Conservation (phyloP, 2,888 invertebrate genomes). For the Tridacna crocea region DNA sequence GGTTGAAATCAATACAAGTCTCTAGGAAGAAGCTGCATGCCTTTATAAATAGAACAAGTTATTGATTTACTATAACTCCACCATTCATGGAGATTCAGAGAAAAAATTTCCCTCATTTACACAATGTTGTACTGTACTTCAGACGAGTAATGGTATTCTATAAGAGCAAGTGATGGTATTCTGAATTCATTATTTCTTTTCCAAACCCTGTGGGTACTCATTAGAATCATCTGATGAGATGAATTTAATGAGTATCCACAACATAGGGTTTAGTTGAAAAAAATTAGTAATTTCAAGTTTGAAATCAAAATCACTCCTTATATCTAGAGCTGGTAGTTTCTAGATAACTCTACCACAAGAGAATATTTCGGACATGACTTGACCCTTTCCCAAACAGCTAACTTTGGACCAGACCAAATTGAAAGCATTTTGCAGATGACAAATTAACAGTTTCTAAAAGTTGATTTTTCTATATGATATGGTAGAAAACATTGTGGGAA, state of each 20-base stretch:
- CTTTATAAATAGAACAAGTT: constrained; percentile 16
- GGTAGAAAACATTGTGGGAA: not conserved
- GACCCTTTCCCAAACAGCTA: no score
- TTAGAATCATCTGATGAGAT: not conserved
- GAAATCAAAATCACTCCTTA: no score
- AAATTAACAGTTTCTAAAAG: no score
- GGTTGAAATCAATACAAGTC: constrained; percentile 26
- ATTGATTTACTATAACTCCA: constrained; percentile 23
- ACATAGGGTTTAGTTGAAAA: not conserved
- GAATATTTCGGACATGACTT: no score
- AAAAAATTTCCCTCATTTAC: not conserved
- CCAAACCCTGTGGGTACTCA: not conserved
- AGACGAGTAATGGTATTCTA: no score
- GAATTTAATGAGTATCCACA: not conserved
- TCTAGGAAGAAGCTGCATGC: not conserved
- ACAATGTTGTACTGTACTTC: not conserved
- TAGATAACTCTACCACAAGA: no score
- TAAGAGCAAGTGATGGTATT: no score
- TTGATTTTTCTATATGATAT: no score
- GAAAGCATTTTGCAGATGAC: no score
- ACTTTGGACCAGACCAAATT: no score
- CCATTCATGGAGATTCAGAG: constrained; percentile 7
- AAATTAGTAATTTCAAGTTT: not conserved
- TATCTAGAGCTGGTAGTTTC: no score
- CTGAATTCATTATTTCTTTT: no score